Conservation (phyloP, 2,888 invertebrate species). For the Apodemia mormo region DNA sequence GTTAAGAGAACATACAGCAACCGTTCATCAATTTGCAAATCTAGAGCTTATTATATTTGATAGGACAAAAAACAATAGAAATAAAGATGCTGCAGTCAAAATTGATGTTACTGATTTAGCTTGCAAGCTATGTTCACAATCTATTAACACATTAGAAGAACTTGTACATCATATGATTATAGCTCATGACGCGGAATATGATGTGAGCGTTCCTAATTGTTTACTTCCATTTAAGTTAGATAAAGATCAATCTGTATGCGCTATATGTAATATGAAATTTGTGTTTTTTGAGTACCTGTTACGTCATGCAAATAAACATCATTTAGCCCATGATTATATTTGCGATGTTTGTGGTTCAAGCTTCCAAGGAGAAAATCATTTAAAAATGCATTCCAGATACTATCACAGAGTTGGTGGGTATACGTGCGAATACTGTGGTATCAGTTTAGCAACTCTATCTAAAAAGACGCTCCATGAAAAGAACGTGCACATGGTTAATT, state of each 20-base stretch:
- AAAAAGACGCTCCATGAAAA: slow-evolving; percentile 72
- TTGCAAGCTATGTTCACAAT: slow-evolving; percentile 62
- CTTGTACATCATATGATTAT: slow-evolving; percentile 71
- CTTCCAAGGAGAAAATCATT: slow-evolving; percentile 73
- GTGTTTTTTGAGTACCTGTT: slow-evolving; percentile 71
- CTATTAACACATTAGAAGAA: slow-evolving; percentile 59
- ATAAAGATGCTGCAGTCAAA: slow-evolving; percentile 72
- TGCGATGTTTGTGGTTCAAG: slow-evolving; percentile 74
- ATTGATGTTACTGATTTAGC: slow-evolving; percentile 65
- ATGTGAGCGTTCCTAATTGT: slow-evolving; percentile 67
- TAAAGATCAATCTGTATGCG: slow-evolving; percentile 64
- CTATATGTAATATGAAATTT: slow-evolving; percentile 69
- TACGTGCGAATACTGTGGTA: slow-evolving; percentile 71
- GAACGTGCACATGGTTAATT: slow-evolving; percentile 64
- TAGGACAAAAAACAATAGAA: slow-evolving; percentile 68
- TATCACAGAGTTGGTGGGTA: slow-evolving; percentile 73
- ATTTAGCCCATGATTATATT: slow-evolving; percentile 70
- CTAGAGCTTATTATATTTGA: slow-evolving; percentile 65
- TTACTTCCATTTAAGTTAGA: slow-evolving; percentile 68
- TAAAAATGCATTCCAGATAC: slow-evolving; percentile 73
- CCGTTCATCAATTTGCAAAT: slow-evolving; percentile 59
- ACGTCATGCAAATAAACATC: slow-evolving; percentile 70
- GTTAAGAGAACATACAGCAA: slow-evolving; percentile 59
- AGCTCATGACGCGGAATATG: slow-evolving; percentile 72
- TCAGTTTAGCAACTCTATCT: slow-evolving; percentile 68